Evolutionary conservation across 2,888 invertebrate species (phyloP), one percentile per base, ranked within the genome.

Genomic region (Brachypalpus laphriformis): DNA sequence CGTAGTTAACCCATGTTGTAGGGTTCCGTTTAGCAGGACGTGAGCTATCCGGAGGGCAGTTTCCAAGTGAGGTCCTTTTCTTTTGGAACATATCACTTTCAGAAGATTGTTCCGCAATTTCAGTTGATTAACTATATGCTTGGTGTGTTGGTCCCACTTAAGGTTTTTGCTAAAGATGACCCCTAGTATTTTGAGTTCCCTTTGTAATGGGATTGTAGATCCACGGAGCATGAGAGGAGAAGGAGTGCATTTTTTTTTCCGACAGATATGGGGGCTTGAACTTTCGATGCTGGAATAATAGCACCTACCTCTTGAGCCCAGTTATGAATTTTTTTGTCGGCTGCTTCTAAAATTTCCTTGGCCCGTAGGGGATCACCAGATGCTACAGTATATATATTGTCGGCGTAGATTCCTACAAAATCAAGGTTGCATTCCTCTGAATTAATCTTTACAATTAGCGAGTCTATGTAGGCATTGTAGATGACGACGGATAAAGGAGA

Each of bases 381-480:
- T n/a, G 31, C 31, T 31, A 31, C 4, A 4, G 31, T 31, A 31
- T 31, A 31, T 7, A 31, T 31, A 8, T 31, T 31, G 8, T 31
- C 31, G 8, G 31, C 31, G 1, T 31, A 31, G 6, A 31, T 31
- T 31, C 31, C 31, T 5, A 25, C 25, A 25, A 31, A 31, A 6
- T 31, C 31, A 4, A 31, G 8, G 4, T 31, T 31, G 31, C 1
- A 31, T 11, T 11, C 34, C n/a, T 40, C 40, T 16, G 37, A 14
- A 6, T 11, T 20, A 4, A 51, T 16, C 22, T 40, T 22, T 14
- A 22, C 37, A 18, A 51, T n/a, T 16, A 51, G 49, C 5, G 51
- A 51, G n/a, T 51, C 51, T 5, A 66, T 51, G 25, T 51, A 68
- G 3, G 54, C 14, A 18, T 54, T 68, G 3, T 68, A 68, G 20